Base-by-base conservation (phyloP, 1,140 invertebrate genomes). In the Diorhabda sublineata region DNA sequence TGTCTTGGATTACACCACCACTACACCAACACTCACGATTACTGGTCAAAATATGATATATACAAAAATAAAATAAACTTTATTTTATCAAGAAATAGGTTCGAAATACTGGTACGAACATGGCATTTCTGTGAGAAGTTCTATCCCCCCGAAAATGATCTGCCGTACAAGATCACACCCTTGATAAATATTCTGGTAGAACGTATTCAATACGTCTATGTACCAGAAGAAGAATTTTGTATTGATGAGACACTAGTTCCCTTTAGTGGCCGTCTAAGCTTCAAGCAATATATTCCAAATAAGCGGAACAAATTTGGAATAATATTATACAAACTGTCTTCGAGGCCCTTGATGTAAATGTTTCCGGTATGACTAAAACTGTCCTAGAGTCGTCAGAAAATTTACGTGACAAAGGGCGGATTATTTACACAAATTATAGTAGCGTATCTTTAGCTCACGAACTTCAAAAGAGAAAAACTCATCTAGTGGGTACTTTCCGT, bases 401-500 rank as follows among this genome's bases (percentile, higher is more conserved):
- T 67, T 42, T 66, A 58, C 47, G 26, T 73, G 69, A 68, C 6
- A 59, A 43, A 43, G 66, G 69, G 9, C 41, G 69, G 5, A 62
- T 45, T 45, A 3, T 64, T 47, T 77, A 68, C 73, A 75, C 73
- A 7, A 70, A 73, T 76, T 84, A 81, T 66, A 80, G 75, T 45
- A 82, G 81, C 73, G 73, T 83, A 66, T 42, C 77, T 62, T 73
- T 84, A 68, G 80, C 81, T 64, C 66, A 81, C 64, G 71, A 75
- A 71, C 73, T 83, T 70, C 68, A 83, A 65, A 61, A 77, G 43
- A 77, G 77, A 68, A 74, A 84, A 68, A 85, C 79, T 5, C 81
- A 85, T 79, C 74, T 82, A 5, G 75, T 82, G 69, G 81, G 83
- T 64, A 85, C 82, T 69, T 57, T 84, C 63, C 69, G 76, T 47